A percentile compares a stretch with the other conserved stretches of the same genome.
These are phyloP conservation scores for Hedya salicella DNA, from an alignment of 2,888 invertebrate genomes.

Conservation along the genomic window DNA sequence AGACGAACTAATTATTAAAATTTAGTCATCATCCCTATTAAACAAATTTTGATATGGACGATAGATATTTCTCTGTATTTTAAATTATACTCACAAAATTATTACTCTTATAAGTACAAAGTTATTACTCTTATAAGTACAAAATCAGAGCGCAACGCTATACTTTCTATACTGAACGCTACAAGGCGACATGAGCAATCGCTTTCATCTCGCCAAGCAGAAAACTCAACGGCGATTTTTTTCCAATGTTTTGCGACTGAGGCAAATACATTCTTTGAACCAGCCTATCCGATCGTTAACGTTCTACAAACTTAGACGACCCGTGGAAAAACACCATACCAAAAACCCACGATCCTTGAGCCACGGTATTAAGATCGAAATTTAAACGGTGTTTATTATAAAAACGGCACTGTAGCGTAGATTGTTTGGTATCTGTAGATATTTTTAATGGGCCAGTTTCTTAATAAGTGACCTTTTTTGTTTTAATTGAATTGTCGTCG, in stretches of 20 bases:
- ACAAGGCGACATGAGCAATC: constrained; percentile 55
- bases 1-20: no score
- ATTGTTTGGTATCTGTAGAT: constrained; percentile 30
- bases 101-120: no score
- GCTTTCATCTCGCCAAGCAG: constrained; percentile 56
- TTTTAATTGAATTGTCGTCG: constrained; percentile 32
- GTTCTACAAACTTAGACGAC: constrained; percentile 37
- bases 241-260: constrained; percentile 62
- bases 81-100: no score
- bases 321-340: neutral
- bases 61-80: no score
- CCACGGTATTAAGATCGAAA: neutral
- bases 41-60: no score
- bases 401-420: neutral
- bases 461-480: constrained; percentile 34
- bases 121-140: neutral
- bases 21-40: no score
- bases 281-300: constrained; percentile 66
- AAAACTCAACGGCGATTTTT: constrained; percentile 58
- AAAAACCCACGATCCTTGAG: neutral
- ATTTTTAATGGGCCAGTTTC: constrained; percentile 37
- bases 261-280: constrained; percentile 65
- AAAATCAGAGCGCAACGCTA: neutral
- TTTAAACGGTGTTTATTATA: neutral
- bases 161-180: constrained; percentile 29